Base-by-base conservation (phyloP, 2,113 vertebrate species). In the Patagioenas fasciata region DNA sequence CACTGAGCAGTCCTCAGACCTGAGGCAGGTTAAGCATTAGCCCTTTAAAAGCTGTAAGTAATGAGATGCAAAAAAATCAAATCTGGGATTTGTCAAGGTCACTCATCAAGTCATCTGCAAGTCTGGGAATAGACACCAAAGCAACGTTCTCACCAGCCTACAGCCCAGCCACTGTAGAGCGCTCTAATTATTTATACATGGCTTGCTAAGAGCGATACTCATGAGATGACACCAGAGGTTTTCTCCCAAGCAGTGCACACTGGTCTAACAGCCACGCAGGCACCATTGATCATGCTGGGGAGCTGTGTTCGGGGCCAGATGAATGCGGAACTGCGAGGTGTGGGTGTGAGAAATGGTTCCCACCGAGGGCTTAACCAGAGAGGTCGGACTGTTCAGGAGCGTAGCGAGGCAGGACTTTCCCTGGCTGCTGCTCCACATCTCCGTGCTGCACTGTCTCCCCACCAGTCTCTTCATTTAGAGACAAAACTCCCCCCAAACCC, bases 371-470 rank as follows among this genome's bases (percentile, higher is more conserved):
- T 77, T 29, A 38, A 69, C 36, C 64, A 32, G 29, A 29, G 53
- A 74, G 47, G 2, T 6, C 3, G 1, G 20, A 51, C 66, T 4
- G 0, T 50, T 31, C 0, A 0, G 56, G 34, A 83, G 42, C 0
- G 0, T 29, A 61, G 34, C 71, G 34, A 47, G 61, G 56, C 72
- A 91, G 90, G 80, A 94, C 73, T 96, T 96, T 7, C 69, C 88
- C 82, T 11, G 6, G 4, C 36, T 50, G 67, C 77, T 74, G 72
- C 60, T 86, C 40, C 13, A 13, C 67, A 47, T 54, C 67, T 81
- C 90, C 3, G 2, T 1, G 7, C 74, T 54, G 9, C 3, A 0
- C 42, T 66, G 28, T 44, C 28, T 69, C 32, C 58, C 47, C 66
- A 36, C 5, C 7, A 5, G 26, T 81, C 34, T 38, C 38, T 74